These are phyloP conservation scores for Elephas maximus DNA, from an alignment of 2,113 vertebrate genomes.

Conservation along the genomic window DNA sequence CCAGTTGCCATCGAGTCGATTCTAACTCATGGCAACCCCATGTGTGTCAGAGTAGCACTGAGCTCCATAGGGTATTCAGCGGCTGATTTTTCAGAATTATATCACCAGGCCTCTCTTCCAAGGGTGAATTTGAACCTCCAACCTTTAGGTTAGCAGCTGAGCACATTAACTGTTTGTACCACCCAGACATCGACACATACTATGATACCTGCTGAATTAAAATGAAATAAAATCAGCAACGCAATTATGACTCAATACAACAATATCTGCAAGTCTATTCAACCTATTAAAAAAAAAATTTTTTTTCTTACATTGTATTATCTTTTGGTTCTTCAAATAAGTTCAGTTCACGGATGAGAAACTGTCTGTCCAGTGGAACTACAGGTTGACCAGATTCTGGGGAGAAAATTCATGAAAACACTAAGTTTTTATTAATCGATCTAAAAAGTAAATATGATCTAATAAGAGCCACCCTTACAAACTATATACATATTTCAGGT, in stretches of 20 bases:
- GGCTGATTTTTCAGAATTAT: not conserved
- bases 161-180: not conserved
- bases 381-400: constrained; percentile 96
- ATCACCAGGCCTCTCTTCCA: too few relatives aligned
- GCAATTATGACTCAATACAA: not conserved
- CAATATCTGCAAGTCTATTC: not conserved
- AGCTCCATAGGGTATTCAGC: not conserved
- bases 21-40: too few relatives aligned
- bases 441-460: constrained; percentile 61
- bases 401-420: constrained; percentile 71
- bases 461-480: constrained; percentile 29
- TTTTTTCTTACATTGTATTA: constrained; percentile 92
- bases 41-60: too few relatives aligned
- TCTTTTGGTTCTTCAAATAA: constrained; percentile 92
- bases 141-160: not conserved
- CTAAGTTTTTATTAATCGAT: constrained; percentile 49
- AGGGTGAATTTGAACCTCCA: too few relatives aligned
- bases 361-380: constrained; percentile 94
- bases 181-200: not conserved
- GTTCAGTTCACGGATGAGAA: constrained; percentile 95
- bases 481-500: not conserved
- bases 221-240: constrained; percentile 6
- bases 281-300: not conserved
- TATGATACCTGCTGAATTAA: not conserved
- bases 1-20: not conserved